Evolutionary conservation across 2,113 vertebrate species (phyloP).

Genomic region (Nematolebias whitei): DNA sequence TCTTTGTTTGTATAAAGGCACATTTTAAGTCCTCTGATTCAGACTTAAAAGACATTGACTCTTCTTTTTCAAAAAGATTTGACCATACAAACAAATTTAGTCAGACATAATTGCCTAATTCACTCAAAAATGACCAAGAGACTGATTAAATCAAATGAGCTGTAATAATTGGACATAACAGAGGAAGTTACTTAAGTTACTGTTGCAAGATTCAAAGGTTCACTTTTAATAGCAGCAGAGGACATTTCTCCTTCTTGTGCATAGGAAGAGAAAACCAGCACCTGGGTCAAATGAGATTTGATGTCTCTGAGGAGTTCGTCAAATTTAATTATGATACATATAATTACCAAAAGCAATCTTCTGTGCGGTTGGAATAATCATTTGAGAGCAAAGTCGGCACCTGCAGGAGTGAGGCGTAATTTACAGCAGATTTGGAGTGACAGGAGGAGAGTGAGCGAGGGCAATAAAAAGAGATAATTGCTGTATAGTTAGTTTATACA

Average conservation of each 20-base stretch:
- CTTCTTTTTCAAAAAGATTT: constrained; percentile 9
- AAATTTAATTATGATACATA: constrained; percentile 84
- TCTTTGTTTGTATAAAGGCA: neutral
- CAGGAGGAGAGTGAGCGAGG: constrained; percentile 35
- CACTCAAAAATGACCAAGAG: constrained; percentile 11
- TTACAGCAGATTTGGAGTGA: constrained; percentile 65
- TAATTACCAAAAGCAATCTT: constrained; percentile 85
- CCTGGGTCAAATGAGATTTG: constrained; percentile 79
- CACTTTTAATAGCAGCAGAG: constrained; percentile 39
- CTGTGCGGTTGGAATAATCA: constrained; percentile 77
- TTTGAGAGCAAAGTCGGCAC: constrained; percentile 72
- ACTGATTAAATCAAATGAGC: constrained; percentile 44
- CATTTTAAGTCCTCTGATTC: constrained; percentile 8
- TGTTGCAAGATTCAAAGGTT: constrained; percentile 30
- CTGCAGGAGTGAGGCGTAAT: constrained; percentile 71
- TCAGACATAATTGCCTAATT: constrained; percentile 3
- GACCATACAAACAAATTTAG: neutral
- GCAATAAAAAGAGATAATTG: constrained; percentile 57
- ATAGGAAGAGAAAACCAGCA: constrained; percentile 58
- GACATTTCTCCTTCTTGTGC: constrained; percentile 57
- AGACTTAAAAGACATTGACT: constrained; percentile 30
- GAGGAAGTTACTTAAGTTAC: constrained; percentile 53
- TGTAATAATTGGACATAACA: constrained; percentile 29
- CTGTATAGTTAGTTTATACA: constrained; percentile 32
- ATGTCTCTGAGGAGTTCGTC: constrained; percentile 77